These are phyloP conservation scores for Symphodus melops DNA, from an alignment of 2,113 vertebrate species.

Conservation along the genomic window DNA sequence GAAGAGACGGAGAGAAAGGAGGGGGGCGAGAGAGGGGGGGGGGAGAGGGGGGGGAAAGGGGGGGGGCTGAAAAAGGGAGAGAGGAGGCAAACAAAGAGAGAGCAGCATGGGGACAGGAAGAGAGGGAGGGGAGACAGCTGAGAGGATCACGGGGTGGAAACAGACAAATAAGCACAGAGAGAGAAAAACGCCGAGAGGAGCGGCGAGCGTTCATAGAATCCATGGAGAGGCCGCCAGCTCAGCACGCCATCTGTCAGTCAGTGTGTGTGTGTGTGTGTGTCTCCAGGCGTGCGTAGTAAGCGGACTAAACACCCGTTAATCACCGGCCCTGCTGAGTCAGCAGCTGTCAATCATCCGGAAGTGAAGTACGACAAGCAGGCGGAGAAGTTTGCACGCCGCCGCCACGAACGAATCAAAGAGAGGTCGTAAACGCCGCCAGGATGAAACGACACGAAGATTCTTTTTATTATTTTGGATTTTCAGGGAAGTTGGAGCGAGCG, in stretches of 20 bases:
- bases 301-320: conserved; percentile 31
- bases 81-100: conserved; percentile 51
- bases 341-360: conserved; percentile 28
- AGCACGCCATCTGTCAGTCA: conserved; percentile 45
- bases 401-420: too few relatives aligned
- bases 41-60: conserved; percentile 18
- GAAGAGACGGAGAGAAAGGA: conserved; percentile 7
- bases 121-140: conserved; percentile 61
- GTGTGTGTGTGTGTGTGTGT: too few relatives aligned
- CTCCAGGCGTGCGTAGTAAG: conserved; percentile 19
- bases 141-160: conserved; percentile 49
- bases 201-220: too few relatives aligned
- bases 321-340: conserved; percentile 35
- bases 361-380: neutral
- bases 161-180: conserved; percentile 50
- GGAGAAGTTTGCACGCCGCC: too few relatives aligned
- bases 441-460: too few relatives aligned
- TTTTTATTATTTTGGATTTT: too few relatives aligned
- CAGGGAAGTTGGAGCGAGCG: neutral
- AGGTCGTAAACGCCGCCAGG: too few relatives aligned
- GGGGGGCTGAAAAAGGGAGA: conserved; percentile 13
- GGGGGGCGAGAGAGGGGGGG: conserved; percentile 10
- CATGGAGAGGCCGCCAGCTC: conserved; percentile 21
- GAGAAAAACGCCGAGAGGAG: conserved; percentile 15
- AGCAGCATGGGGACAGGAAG: conserved; percentile 66